Evolutionary conservation across 1,140 invertebrate species (phyloP), one percentile per base, ranked within the genome.

Genomic region (Ladona fulva): DNA sequence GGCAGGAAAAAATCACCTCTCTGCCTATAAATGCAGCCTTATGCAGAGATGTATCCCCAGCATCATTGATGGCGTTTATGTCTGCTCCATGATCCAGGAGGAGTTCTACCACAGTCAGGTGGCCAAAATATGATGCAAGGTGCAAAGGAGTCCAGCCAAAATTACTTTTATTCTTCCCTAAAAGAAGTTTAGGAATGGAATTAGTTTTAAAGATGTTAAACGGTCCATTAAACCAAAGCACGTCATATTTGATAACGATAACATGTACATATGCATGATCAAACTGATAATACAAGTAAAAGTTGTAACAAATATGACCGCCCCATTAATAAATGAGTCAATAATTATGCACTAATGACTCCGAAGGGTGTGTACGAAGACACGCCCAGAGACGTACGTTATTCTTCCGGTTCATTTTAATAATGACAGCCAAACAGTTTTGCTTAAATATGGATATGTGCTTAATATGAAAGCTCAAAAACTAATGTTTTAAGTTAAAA

Each of bases 31-130:
- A 82, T 25, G 88, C 87, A 74, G 90, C 89, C 84, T 91, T 90
- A 82, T 90, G 89, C 0, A 91, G 82, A 16, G 90, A 88, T 5
- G 90, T 90, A 11, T 88, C 89, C 0, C 89, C 89, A 74, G 86
- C 79, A 83, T 90, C 89, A 82, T 90, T 88, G 8, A 91, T 84
- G 37, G 91, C 90, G 81, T 93, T 91, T 76, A 93, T 89, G 75
- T 83, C 81, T 8, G 89, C 89, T 25, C 88, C 88, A 78, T 87
- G 79, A 25, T 88, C 84, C 16, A 91, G 80, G 11, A 92, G 82
- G 75, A 84, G 83, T 80, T 87, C 82, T 8, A 88, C 89, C 11
- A 91, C 86, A 12, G 87, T 86, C 76, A 83, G 80, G 80, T 86
- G 85, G 37, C 88, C 89, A 83, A 88, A 85, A 81, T 91, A 90